Base-by-base conservation (phyloP, 1,140 invertebrate genomes). In the Drosophila ironensis region DNA sequence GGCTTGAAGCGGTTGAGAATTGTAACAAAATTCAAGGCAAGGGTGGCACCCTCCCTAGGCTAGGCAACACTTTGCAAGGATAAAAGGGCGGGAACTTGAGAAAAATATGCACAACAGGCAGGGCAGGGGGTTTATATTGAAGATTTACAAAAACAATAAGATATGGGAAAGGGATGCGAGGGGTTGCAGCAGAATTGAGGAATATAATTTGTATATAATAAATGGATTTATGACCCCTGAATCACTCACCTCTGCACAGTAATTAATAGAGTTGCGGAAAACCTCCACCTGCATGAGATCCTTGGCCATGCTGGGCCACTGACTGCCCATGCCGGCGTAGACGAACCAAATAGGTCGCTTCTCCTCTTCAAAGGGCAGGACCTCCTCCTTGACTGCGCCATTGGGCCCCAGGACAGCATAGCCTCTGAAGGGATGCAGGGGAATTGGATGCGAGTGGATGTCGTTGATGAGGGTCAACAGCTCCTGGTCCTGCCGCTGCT, bases 251-350 rank as follows among this genome's bases (percentile, higher is more conserved):
- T 94, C 93, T 2, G 95, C 94, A 50, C 94, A 95, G 46, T 93
- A 93, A 60, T 93, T 90, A 47, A 99, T 94, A 19, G 95, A 95
- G 14, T 93, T 91, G 30, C 93, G 93, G 90, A 99, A 99, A 0
- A 92, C 89, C 20, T 96, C 94, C 40, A 99, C 91, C 37, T 92
- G 87, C 92, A 99, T 94, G 28, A 99, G 91, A 9, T 95, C 92
- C 81, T 93, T 93, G 1, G 94, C 97, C 98, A 99, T 99, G 54
- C 96, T 97, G 30, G 94, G 91, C 98, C 98, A 99, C 91, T 99
- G 98, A 16, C 95, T 95, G 3, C 98, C 98, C 97, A 99, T 99
- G 20, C 98, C 98, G 38, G 97, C 95, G 90, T 98, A 99, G 19
- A 99, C 92, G 89, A 94, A 98, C 96, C 97, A 99, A 41, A 99